Conservation (phyloP, 2,797 vertebrate genomes). For the Microctenopoma stevenorrisi region DNA sequence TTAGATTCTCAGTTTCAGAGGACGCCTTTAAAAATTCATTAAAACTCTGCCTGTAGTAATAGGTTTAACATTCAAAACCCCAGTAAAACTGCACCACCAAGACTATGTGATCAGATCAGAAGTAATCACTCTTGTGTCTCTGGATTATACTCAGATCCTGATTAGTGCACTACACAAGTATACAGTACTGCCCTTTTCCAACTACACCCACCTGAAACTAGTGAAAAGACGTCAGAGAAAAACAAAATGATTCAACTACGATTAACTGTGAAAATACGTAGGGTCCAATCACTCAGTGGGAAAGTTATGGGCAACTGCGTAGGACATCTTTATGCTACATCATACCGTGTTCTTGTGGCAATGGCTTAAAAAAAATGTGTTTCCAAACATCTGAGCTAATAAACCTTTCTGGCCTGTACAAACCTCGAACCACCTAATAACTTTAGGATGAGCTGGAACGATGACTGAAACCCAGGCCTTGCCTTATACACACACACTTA, state of each 20-base stretch:
- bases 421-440: too few species aligned
- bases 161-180: neutral
- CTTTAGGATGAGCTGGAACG: neutral
- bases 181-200: neutral
- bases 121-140: neutral
- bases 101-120: neutral
- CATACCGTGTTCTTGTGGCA: neutral
- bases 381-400: neutral
- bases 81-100: neutral
- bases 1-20: too few species aligned
- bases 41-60: too few species aligned
- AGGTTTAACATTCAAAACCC: neutral
- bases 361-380: neutral
- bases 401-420: neutral
- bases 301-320: neutral
- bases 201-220: constrained; percentile 1
- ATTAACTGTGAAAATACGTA: neutral
- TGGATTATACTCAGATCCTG: neutral
- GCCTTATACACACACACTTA: neutral
- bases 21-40: too few species aligned
- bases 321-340: neutral
- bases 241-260: neutral
- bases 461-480: neutral
- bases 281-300: neutral
- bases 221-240: neutral